Evolutionary conservation across 2,888 invertebrate species (phyloP), one percentile per base, ranked within the genome.

Genomic region (Liodrosophila aerea): DNA sequence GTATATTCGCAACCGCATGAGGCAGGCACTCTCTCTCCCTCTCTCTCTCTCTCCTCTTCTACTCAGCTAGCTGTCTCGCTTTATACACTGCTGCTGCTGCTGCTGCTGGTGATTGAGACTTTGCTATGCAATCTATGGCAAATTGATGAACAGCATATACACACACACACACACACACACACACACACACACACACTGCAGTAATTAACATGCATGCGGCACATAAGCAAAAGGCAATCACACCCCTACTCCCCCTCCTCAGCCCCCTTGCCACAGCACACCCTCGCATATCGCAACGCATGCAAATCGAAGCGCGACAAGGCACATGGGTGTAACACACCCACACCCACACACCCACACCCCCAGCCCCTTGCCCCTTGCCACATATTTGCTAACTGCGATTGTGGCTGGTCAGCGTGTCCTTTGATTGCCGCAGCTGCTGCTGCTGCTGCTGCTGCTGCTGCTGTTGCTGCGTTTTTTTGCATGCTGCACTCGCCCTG

Each of bases 201-300:
- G 82, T 85, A 82, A 82, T 82, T 82, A 82, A 83, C 83, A 73
- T 83, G 82, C 83, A 85, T 51, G 78, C 76, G 82, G 73, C 78
- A 84, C 75, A 78, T 81, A 74, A 81, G 74, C 77, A 40, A 60
- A 52, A 43, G 36, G 43, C 53, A 29, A 43, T 40, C 36, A 41
- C 33, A 36, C 41, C 30, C 29, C 43, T 29, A 13, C 31, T 5
- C 8, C 31, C 27, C 31, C 9, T n/a, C 2, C 13, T 9, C 9
- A 7, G 0, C 22, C 9, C 39, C 7, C 0, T 9, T 9, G 1
- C 9, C 7, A 11, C 7, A 1, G 1, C 1, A 1, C 13, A 4
- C 13, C 29, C 29, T 4, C 13, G 1, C 4, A 30, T 30, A 13
- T 43, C 18, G 70, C 74, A 70, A 81, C 84, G 84, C 84, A 78